Conservation (phyloP, 2,888 invertebrate species). For the Julus scanicus region DNA sequence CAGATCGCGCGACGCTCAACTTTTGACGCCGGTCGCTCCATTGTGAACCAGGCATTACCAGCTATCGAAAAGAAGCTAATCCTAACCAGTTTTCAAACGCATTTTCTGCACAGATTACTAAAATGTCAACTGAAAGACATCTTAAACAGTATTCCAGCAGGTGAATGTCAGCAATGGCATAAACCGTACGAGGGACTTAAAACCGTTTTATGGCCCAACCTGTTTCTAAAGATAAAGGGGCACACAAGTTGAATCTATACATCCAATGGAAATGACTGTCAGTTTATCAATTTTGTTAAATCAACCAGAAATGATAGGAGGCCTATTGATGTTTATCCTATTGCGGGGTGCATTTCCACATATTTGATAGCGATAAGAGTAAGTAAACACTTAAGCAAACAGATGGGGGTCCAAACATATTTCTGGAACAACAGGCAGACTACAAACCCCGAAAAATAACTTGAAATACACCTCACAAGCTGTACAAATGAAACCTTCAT, state of each 20-base stretch:
- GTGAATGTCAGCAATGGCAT: no score
- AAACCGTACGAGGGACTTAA: no score
- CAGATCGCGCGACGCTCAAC: no score
- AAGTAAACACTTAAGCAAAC: neutral
- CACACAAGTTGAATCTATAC: slow-evolving; percentile 1
- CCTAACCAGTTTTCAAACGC: neutral
- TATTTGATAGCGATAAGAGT: slow-evolving; percentile 22
- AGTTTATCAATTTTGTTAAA: neutral
- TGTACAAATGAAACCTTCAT: neutral
- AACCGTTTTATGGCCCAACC: neutral
- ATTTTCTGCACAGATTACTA: no score
- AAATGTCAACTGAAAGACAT: neutral
- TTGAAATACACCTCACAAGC: neutral
- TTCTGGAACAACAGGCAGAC: neutral
- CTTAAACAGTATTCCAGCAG: neutral
- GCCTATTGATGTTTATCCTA: neutral
- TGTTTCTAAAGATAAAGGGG: neutral
- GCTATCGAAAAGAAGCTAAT: neutral
- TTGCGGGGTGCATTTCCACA: slow-evolving; percentile 24
- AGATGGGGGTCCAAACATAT: neutral
- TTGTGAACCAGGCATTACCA: no score
- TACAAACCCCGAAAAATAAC: neutral
- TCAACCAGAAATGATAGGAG: neutral
- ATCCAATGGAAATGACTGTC: neutral
- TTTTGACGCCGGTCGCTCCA: no score